Evolutionary conservation across 2,113 vertebrate genomes (phyloP).

Genomic region (Microcebus lehilahytsara): DNA sequence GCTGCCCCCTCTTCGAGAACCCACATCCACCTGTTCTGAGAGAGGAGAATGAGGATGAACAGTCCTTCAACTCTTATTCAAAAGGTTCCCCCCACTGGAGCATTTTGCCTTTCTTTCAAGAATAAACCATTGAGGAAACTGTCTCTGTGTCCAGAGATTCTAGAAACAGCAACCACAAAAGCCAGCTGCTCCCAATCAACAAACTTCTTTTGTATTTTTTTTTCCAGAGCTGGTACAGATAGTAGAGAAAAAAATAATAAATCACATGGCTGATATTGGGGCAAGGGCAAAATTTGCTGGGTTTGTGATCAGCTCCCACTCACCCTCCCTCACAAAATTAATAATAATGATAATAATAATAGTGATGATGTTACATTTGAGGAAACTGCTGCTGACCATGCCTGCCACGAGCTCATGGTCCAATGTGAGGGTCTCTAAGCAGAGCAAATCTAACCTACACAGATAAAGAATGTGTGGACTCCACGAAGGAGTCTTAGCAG

Average conservation of each 20-base stretch:
- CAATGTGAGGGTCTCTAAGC: not conserved
- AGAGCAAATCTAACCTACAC: not conserved
- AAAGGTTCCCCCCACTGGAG: not conserved
- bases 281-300: not conserved
- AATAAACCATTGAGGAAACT: not conserved
- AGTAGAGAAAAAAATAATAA: not conserved
- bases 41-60: not conserved
- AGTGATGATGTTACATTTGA: not conserved
- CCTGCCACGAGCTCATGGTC: not conserved
- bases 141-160: not conserved
- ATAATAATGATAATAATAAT: not conserved
- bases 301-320: constrained; percentile 35
- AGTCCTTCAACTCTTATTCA: not conserved
- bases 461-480: not conserved
- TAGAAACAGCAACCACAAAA: not conserved
- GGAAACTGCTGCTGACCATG: not conserved
- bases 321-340: not conserved
- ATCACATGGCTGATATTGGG: not conserved
- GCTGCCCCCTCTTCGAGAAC: not conserved
- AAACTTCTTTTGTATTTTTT: not conserved
- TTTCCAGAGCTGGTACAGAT: not conserved
- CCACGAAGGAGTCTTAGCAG: not conserved
- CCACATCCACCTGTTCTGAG: not conserved
- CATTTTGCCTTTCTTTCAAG: not conserved
- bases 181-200: not conserved